phyloP scores from a whole-genome alignment of 2,888 invertebrate genomes.

The Tridacna crocea region DNA sequence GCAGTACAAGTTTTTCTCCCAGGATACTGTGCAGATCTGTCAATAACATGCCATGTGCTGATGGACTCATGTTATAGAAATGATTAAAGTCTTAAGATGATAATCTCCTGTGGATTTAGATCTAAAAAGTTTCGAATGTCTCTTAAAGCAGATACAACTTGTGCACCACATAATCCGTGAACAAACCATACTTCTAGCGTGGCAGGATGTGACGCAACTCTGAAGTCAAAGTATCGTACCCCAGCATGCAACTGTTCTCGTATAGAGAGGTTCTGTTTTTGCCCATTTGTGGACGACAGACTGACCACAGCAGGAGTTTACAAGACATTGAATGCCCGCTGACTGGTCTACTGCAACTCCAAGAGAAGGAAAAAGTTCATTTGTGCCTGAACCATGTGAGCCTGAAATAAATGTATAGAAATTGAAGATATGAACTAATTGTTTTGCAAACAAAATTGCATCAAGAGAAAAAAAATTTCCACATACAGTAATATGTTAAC shows the following conservation, averaged over 20 bases:
- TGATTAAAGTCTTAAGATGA: constrained; percentile 93
- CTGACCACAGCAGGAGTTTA: constrained; percentile 84
- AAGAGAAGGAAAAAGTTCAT: constrained; percentile 88
- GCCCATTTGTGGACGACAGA: constrained; percentile 91
- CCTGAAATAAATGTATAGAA: constrained; percentile 86
- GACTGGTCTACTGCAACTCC: constrained; percentile 91
- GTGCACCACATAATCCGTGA: constrained; percentile 91
- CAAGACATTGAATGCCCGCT: constrained; percentile 87
- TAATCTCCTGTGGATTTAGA: constrained; percentile 89
- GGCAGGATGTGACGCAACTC: constrained; percentile 89
- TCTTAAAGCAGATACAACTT: constrained; percentile 87
- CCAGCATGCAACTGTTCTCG: constrained; percentile 90
- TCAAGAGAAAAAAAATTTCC: too few relatives aligned
- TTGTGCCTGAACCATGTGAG: constrained; percentile 94
- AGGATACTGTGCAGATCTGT: constrained; percentile 87
- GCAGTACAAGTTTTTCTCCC: constrained; percentile 88
- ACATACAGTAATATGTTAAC: too few relatives aligned
- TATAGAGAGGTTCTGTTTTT: constrained; percentile 89
- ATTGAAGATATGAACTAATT: too few relatives aligned
- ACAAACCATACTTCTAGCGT: constrained; percentile 88
- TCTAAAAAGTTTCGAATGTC: constrained; percentile 89
- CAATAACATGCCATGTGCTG: constrained; percentile 88
- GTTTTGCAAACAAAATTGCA: too few relatives aligned
- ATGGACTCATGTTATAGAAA: constrained; percentile 89
- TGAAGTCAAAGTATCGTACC: constrained; percentile 92